A percentile compares a stretch with the other conserved stretches of the same genome.
Evolutionary conservation across 2,113 vertebrate species (phyloP).

Genomic region (Erpornis zantholeuca): DNA sequence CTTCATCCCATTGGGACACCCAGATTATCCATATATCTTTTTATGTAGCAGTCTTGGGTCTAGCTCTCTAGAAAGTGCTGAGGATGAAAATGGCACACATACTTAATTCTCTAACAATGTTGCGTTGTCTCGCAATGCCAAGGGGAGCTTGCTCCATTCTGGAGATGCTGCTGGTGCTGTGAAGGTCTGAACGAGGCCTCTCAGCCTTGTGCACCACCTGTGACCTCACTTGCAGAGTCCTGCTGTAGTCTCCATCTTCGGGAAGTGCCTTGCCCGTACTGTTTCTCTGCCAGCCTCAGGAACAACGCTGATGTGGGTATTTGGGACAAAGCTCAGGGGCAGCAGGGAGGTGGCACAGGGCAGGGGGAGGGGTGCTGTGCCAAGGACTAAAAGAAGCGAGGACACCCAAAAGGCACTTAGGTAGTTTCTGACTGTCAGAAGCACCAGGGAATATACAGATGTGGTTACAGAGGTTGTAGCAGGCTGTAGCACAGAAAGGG

Average conservation of each 20-base stretch:
- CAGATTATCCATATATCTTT: background rate
- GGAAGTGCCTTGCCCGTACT: fast-evolving
- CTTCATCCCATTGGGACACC: background rate
- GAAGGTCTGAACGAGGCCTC: background rate
- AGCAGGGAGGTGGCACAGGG: background rate
- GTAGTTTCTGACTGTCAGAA: background rate
- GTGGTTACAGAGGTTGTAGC: background rate
- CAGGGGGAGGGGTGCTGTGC: background rate
- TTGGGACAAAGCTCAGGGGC: background rate
- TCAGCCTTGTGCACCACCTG: background rate
- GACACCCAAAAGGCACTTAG: fast-evolving
- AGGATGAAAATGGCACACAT: background rate
- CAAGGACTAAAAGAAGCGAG: background rate
- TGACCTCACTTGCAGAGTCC: background rate
- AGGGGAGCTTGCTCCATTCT: background rate
- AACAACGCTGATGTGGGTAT: fast-evolving
- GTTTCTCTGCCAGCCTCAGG: background rate
- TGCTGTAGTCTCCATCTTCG: background rate
- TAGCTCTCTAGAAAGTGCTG: background rate
- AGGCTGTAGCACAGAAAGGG: background rate
- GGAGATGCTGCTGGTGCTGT: background rate
- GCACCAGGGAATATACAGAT: background rate
- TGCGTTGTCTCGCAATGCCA: background rate
- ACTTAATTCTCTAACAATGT: background rate
- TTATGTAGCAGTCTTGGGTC: background rate